Percentiles rank a stretch among this genome's conserved stretches.
Evolutionary conservation across 2,797 vertebrate species (phyloP).

Genomic region (Rhincodon typus): DNA sequence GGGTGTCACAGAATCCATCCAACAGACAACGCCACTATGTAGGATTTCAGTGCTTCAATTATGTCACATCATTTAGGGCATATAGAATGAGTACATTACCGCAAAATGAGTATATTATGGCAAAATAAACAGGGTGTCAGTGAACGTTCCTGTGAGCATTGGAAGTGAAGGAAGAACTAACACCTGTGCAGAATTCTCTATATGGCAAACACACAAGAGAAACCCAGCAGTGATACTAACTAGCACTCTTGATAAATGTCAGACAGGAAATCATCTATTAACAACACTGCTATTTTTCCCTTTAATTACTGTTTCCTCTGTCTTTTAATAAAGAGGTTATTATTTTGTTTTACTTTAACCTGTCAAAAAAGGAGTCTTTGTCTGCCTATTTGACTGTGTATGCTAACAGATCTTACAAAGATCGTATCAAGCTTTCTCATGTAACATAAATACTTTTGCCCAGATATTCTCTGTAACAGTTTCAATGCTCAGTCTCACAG

Average conservation of each 20-base stretch:
- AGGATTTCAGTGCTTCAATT: background rate
- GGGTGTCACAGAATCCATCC: background rate
- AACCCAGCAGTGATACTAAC: background rate
- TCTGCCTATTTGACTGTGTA: background rate
- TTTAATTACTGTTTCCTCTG: slow-evolving; percentile 5
- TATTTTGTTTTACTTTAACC: background rate
- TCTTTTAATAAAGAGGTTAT: background rate
- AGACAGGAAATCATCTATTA: background rate
- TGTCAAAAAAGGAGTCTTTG: background rate
- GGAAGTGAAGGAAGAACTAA: background rate
- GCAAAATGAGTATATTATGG: background rate
- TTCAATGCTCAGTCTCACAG: background rate
- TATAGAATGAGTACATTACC: background rate
- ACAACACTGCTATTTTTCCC: background rate
- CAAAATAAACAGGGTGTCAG: background rate
- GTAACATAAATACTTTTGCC: background rate
- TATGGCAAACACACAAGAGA: background rate
- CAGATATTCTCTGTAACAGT: background rate
- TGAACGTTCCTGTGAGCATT: background rate
- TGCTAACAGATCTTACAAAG: background rate
- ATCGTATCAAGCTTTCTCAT: background rate
- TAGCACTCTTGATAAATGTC: background rate
- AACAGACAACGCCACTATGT: background rate
- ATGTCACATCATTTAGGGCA: background rate
- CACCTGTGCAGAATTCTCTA: background rate